These are phyloP conservation scores for Spea multiplicata DNA, from an alignment of 2,113 vertebrate species.

Conservation along the genomic window DNA sequence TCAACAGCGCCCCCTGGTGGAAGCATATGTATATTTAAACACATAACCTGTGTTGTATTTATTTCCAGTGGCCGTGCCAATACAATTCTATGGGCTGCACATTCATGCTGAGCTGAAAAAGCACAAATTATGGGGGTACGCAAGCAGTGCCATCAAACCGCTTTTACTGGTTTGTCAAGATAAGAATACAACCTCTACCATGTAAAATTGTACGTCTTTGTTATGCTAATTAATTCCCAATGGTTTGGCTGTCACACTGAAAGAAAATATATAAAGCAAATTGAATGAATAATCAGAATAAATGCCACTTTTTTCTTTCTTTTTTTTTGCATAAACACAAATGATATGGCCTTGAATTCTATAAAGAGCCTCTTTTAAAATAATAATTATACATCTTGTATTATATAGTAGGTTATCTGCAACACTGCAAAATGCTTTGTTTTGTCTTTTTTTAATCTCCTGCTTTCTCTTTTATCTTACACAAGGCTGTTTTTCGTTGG, in stretches of 20 bases:
- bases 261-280: slow-evolving; percentile 46
- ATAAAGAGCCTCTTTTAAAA: slow-evolving; percentile 14
- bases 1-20: slow-evolving; percentile 73
- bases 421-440: not conserved
- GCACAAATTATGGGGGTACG: slow-evolving; percentile 47
- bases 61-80: slow-evolving; percentile 1
- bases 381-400: slow-evolving; percentile 22
- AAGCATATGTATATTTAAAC: not conserved
- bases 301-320: slow-evolving; percentile 51
- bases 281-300: slow-evolving; percentile 55
- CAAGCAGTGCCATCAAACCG: not conserved
- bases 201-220: slow-evolving; percentile 44
- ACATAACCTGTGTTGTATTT: too few relatives aligned
- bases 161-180: slow-evolving; percentile 47
- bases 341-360: slow-evolving; percentile 50
- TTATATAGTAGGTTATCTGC: not conserved
- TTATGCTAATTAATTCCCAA: slow-evolving; percentile 51
- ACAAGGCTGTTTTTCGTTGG: not conserved
- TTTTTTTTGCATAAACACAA: slow-evolving; percentile 54
- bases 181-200: slow-evolving; percentile 42
- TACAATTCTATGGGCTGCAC: slow-evolving; percentile 24
- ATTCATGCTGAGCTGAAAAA: slow-evolving; percentile 45
- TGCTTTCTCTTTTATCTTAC: not conserved
- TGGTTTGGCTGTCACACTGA: slow-evolving; percentile 50
- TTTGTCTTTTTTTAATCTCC: not conserved